A percentile compares a stretch with the other conserved stretches of the same genome.
phyloP scores from a whole-genome alignment of 2,797 vertebrate species.

The Gallinago stenura region DNA sequence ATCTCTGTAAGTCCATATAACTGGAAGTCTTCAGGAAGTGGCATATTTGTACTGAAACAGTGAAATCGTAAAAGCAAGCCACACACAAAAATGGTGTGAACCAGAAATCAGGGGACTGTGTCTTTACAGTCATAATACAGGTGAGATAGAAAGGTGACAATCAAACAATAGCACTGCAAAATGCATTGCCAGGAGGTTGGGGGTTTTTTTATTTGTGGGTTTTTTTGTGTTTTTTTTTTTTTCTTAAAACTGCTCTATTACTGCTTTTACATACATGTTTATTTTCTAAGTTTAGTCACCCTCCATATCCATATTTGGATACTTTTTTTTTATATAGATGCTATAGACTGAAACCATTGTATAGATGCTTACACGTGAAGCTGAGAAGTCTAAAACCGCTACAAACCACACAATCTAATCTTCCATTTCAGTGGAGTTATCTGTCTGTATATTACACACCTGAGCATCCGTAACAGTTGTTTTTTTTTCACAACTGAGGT shows the following conservation, averaged over 20 bases:
- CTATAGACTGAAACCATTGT: not conserved
- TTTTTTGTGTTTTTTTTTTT: not conserved
- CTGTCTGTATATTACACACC: not conserved
- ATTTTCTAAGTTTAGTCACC: not conserved
- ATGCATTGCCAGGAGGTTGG: fast-evolving
- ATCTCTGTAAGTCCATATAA: not conserved
- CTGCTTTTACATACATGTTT: not conserved
- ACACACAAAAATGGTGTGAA: not conserved
- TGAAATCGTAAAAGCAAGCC: not conserved
- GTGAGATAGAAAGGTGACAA: not conserved
- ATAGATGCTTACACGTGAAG: not conserved
- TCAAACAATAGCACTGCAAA: not conserved
- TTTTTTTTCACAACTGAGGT: not conserved
- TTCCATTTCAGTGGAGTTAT: not conserved
- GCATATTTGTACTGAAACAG: not conserved
- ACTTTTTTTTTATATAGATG: not conserved
- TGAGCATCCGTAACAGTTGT: not conserved
- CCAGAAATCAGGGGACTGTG: not conserved
- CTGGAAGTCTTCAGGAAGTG: not conserved
- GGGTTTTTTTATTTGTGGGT: too few species aligned
- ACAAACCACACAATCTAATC: not conserved
- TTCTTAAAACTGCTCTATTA: not conserved
- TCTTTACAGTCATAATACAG: not conserved
- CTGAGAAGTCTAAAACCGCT: not conserved
- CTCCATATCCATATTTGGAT: not conserved